These are phyloP conservation scores for Bubo blakistoni DNA, from an alignment of 2,113 vertebrate genomes.

Conservation along the genomic window DNA sequence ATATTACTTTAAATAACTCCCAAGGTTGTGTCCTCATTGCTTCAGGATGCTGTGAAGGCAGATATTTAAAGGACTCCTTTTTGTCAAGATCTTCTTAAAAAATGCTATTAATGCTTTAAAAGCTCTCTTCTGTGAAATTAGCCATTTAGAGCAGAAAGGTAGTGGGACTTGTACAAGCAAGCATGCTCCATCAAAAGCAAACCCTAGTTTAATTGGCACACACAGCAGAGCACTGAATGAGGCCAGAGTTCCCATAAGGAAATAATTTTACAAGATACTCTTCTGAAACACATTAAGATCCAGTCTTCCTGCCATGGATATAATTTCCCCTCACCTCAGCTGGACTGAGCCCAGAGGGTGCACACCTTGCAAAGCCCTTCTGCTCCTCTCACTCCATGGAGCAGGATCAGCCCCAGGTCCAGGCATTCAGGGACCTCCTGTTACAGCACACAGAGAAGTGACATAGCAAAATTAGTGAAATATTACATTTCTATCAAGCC, in stretches of 20 bases:
- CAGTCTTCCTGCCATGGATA: neutral
- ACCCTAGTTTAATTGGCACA: neutral
- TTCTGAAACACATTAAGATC: neutral
- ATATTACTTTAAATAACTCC: neutral
- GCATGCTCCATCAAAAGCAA: neutral
- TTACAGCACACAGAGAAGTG: neutral
- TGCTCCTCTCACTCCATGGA: neutral
- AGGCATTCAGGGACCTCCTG: neutral
- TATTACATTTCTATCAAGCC: neutral
- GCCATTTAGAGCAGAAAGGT: neutral
- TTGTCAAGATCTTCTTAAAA: neutral
- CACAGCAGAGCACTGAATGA: neutral
- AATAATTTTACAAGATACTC: neutral
- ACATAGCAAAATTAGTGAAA: neutral
- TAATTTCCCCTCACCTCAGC: neutral
- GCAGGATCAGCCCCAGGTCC: neutral
- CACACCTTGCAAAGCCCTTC: neutral
- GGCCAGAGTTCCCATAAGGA: neutral
- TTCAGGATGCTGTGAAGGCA: neutral
- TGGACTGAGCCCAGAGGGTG: neutral
- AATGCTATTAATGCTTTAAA: neutral
- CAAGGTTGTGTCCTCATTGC: neutral
- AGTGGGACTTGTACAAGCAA: neutral
- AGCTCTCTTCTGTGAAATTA: neutral
- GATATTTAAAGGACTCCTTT: neutral